phyloP scores from a whole-genome alignment of 2,888 invertebrate species.

The Chymomyza procnemis region DNA sequence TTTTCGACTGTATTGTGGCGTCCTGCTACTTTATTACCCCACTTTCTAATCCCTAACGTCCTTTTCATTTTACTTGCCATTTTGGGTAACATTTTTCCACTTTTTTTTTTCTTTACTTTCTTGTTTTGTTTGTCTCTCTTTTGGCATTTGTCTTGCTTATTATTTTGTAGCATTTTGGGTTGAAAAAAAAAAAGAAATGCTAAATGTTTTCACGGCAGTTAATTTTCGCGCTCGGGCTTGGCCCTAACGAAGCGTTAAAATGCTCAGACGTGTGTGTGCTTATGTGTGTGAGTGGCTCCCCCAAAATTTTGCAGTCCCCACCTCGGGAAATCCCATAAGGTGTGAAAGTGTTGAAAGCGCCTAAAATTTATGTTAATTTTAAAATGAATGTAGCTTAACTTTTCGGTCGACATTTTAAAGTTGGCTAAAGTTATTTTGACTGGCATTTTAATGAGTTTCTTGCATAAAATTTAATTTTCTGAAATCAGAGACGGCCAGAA shows the following conservation, averaged over 20 bases:
- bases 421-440: conserved; percentile 59
- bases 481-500: conserved; percentile 35
- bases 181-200: conserved; percentile 35
- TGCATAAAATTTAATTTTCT: conserved; percentile 47
- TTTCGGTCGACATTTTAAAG: conserved; percentile 40
- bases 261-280: conserved; percentile 13
- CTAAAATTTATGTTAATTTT: conserved; percentile 65
- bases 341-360: conserved; percentile 61
- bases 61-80: conserved; percentile 55
- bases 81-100: conserved; percentile 1
- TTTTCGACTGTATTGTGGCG: neutral
- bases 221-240: conserved; percentile 44
- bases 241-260: conserved; percentile 63
- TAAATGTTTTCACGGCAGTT: conserved; percentile 64
- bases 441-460: conserved; percentile 62
- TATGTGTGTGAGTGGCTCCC: neutral
- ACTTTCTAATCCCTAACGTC: conserved; percentile 41
- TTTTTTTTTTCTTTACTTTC: neutral
- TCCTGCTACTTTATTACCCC: conserved; percentile 28
- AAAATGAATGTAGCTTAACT: conserved; percentile 43
- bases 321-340: conserved; percentile 26
- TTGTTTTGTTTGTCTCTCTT: neutral
- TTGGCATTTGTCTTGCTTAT: conserved; percentile 13
- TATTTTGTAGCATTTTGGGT: conserved; percentile 22
- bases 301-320: neutral